A percentile compares a stretch with the other conserved stretches of the same genome.
Conservation (phyloP, 2,888 invertebrate genomes). For the Amiota minor region DNA sequence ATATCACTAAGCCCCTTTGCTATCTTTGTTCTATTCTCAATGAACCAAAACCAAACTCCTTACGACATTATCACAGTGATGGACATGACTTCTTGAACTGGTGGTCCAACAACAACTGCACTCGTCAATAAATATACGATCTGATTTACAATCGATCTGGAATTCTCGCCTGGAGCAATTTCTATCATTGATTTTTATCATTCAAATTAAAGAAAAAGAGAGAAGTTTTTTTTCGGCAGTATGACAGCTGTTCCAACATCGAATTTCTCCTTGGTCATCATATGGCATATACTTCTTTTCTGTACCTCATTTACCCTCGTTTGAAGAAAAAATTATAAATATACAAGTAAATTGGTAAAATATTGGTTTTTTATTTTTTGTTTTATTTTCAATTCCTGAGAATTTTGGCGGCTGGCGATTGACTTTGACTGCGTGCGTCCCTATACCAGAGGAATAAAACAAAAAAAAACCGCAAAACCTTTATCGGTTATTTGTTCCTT, state of each 20-base stretch:
- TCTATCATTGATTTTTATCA: too few species aligned
- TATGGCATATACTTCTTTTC: too few species aligned
- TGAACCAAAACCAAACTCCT: background rate
- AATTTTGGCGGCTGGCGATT: conserved; percentile 59
- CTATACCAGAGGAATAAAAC: background rate
- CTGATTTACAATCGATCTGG: background rate
- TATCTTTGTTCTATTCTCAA: conserved; percentile 49
- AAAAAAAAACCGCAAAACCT: background rate
- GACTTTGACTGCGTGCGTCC: conserved; percentile 43
- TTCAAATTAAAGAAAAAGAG: too few species aligned
- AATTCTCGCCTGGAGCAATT: background rate
- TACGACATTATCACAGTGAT: background rate
- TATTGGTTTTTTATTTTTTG: conserved; percentile 35
- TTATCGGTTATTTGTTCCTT: background rate
- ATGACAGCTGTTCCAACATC: too few species aligned
- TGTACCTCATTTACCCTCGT: too few species aligned
- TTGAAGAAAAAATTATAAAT: conserved; percentile 52
- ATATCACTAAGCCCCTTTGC: conserved; percentile 46
- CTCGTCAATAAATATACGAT: background rate
- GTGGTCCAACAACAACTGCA: conserved; percentile 41
- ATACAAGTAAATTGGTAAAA: conserved; percentile 52
- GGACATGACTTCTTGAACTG: conserved; percentile 42
- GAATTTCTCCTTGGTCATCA: too few species aligned
- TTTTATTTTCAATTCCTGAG: conserved; percentile 49
- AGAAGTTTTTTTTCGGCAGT: too few species aligned